Base-by-base conservation (phyloP, 1,140 invertebrate genomes). In the Drosophila arizonae region DNA sequence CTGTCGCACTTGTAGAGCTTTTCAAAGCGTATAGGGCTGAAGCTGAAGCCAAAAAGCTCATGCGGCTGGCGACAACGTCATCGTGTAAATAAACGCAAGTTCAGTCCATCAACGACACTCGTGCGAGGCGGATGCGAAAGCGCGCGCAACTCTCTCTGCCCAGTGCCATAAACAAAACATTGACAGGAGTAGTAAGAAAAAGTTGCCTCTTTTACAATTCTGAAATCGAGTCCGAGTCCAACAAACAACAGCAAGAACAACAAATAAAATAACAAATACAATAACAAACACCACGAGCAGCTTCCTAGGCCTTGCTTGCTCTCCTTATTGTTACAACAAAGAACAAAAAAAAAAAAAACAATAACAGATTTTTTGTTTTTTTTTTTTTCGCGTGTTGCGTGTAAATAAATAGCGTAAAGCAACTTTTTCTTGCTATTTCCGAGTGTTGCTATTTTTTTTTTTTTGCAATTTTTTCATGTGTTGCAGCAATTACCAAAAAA, bases 381-480 rank as follows among this genome's bases (percentile, higher is more conserved):
- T 51, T 63, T 50, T 63, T 62, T 67, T 76, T 78, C 72, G 64
- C 72, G 77, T 60, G 56, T 48, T 55, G 66, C 72, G 72, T 71
- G 72, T 60, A 28, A 75, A 72, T 64, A 60, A 63, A 74, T 58
- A 72, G 33, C 56, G 36, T 33, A 39, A 48, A 41, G n/a, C 56
- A 74, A 57, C 52, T 52, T 61, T 67, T 58, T 69, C 48, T 60
- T 63, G 21, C 60, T 17, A 50, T 51, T 62, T 41, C 58, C 67
- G 61, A 66, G 69, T 51, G 55, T 56, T 45, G 6, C 33, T 6
- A 8, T 77, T 43, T 60, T 21, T 21, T 62, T 55, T 71, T 75
- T 70, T 61, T 76, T 66, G 56, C 51, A 39, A 73, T 76, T 81
- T 80, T 81, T 77, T 72, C 41, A 68, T 72, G 76, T 79, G 76